Base-by-base conservation (phyloP, 2,113 vertebrate genomes). In the Corythoichthys intestinalis region DNA sequence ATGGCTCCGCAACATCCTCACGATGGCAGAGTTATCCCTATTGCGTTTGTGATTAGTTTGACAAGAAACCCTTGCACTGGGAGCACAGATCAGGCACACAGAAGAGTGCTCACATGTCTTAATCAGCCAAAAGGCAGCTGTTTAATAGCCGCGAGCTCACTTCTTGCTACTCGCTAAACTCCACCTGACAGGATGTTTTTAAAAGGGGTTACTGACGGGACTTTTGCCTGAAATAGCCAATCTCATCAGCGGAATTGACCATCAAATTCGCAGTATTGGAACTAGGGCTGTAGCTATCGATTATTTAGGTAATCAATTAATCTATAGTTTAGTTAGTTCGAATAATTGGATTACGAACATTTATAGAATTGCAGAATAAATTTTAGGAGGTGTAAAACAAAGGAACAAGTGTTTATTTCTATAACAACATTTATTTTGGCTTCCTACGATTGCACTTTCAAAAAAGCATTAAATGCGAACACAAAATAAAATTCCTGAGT, bases 111-210 rank as follows among this genome's bases (percentile, higher is more conserved):
- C 75, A 74, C 75, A 70, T 77, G 75, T 52, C 28, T 50, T 39
- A 4, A 78, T 78, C 79, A 85, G 70, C 80, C 73, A 67, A 76
- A 68, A 75, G 54, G 80, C 77, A 73, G 67, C 66, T 74, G 79
- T 50, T 75, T 70, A 64, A 66, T 56, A 4, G 28, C 73, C 73
- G 34, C 34, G 48, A 48, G 52, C 28, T 62, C 64, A 10, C 53
- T 68, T 72, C 56, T 37, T 70, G 69, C 59, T 46, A 70, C 65
- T 70, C 28, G 47, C 53, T 48, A 38, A 47, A 12, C 58, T 66
- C 49, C 67, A n/a, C 9, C 60, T 60, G 65, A 70, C 71, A 67
- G 57, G 20, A 60, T 59, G 54, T 65, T 68, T 12, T 44, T 67
- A 67, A 73, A 71, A 50, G 20, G 67, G 62, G 69, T 67, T 67